phyloP scores from a whole-genome alignment of 2,797 vertebrate species.

The Micromesistius poutassou region DNA sequence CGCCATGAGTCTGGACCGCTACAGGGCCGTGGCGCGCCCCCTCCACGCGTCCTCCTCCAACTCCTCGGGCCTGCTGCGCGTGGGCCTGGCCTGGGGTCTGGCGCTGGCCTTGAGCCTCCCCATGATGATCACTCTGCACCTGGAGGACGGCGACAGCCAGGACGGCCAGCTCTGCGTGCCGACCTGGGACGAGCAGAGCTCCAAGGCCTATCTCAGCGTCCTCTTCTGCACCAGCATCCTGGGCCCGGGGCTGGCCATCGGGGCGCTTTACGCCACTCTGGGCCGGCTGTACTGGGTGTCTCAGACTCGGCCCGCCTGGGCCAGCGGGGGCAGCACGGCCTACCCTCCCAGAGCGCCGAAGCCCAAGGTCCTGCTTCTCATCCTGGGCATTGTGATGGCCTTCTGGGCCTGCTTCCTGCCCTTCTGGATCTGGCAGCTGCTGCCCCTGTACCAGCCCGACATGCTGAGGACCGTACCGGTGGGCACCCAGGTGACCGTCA shows the following conservation, averaged over 20 bases:
- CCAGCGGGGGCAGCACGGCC: conserved; percentile 55
- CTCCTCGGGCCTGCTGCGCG: conserved; percentile 72
- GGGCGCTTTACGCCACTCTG: conserved; percentile 77
- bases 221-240: conserved; percentile 85
- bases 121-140: conserved; percentile 84
- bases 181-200: conserved; percentile 82
- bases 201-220: conserved; percentile 78
- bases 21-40: conserved; percentile 78
- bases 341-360: conserved; percentile 74
- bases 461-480: conserved; percentile 71
- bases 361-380: conserved; percentile 81
- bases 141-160: conserved; percentile 75
- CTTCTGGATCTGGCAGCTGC: conserved; percentile 87
- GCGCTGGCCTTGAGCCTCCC: conserved; percentile 81
- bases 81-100: conserved; percentile 78
- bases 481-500: conserved; percentile 80
- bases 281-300: conserved; percentile 83
- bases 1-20: conserved; percentile 82
- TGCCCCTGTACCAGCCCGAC: conserved; percentile 79
- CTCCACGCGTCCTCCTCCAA: conserved; percentile 75
- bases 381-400: conserved; percentile 80
- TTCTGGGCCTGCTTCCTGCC: conserved; percentile 88
- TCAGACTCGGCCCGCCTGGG: conserved; percentile 75
- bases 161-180: conserved; percentile 80
- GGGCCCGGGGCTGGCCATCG: conserved; percentile 80